Evolutionary conservation across 2,888 invertebrate species (phyloP), one percentile per base, ranked within the genome.

Genomic region (Orchesella flavescens): DNA sequence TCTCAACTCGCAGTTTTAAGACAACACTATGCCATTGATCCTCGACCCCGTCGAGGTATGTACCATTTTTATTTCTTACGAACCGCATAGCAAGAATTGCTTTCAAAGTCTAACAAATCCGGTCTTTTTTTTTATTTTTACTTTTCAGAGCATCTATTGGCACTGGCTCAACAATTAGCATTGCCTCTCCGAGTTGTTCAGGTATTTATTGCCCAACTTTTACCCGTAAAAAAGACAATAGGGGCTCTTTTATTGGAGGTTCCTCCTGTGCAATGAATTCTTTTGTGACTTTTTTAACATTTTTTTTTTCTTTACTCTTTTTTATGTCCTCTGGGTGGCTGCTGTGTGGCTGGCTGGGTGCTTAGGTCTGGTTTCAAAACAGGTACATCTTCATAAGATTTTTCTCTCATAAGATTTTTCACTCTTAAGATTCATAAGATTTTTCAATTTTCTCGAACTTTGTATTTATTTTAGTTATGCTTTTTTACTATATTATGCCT

Each of bases 281-380:
- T 68, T 74, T 61, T 71, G 53, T 71, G 55, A 57, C 34, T 68
- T 49, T 21, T 43, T 74, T 63, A 68, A 59, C 17, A 49, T 34
- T 17, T 24, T 55, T 65, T 68, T 63, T 49, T 43, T 59, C 12
- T 53, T 49, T 17, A 7, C 21, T 66, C 23, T 71, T 21, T 69
- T 57, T 73, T 49, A 44, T 53, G 9, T 61, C 61, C 19, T 19
- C n/a, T 44, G 21, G 15, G 21, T 15, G 53, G 68, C 17, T 73
- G 13, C 44, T 57, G 46, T 46, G 5, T 73, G 63, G 49, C 43
- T 63, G 69, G 13, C 24, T 74, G n/a, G 13, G 34, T 23, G 55
- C 44, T 12, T 57, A 97, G 92, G 98, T 97, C 7, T 98, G 98
- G 97, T 98, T 98, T 90, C 98, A 98, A 91, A 98, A 98, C 90